These are phyloP conservation scores for Spinibarbus caldwelli DNA, from an alignment of 2,797 vertebrate genomes.

Conservation along the genomic window DNA sequence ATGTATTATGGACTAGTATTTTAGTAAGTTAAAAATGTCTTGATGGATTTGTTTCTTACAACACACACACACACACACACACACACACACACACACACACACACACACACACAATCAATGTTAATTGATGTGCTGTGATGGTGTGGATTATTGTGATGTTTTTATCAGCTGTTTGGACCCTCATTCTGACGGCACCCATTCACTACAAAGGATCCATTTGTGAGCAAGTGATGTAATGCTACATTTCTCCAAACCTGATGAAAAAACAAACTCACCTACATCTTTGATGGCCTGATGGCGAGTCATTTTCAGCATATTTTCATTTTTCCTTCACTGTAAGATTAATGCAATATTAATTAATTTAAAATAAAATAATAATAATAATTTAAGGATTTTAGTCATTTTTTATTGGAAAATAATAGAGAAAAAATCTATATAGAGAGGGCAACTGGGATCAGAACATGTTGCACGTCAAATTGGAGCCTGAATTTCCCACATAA, in stretches of 20 bases:
- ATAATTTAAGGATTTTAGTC: too few relatives aligned
- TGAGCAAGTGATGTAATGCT: neutral
- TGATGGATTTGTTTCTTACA: neutral
- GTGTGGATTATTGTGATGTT: neutral
- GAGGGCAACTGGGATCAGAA: too few relatives aligned
- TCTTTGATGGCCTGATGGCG: neutral
- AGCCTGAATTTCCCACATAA: too few relatives aligned
- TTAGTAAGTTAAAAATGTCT: neutral
- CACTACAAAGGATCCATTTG: neutral
- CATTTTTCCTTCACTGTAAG: too few relatives aligned
- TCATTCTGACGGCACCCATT: neutral
- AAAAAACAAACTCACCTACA: neutral
- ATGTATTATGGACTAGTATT: neutral
- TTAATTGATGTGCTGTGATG: neutral
- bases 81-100: neutral
- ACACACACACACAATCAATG: neutral
- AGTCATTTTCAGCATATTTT: too few relatives aligned
- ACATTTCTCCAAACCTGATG: neutral
- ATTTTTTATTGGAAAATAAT: too few relatives aligned
- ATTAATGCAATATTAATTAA: too few relatives aligned
- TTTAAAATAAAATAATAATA: too few relatives aligned
- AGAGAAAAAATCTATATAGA: too few relatives aligned
- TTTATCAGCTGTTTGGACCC: neutral
- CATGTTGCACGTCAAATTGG: too few relatives aligned
- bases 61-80: neutral